phyloP scores from a whole-genome alignment of 1,140 invertebrate genomes.

The Dufourea novaeangliae region DNA sequence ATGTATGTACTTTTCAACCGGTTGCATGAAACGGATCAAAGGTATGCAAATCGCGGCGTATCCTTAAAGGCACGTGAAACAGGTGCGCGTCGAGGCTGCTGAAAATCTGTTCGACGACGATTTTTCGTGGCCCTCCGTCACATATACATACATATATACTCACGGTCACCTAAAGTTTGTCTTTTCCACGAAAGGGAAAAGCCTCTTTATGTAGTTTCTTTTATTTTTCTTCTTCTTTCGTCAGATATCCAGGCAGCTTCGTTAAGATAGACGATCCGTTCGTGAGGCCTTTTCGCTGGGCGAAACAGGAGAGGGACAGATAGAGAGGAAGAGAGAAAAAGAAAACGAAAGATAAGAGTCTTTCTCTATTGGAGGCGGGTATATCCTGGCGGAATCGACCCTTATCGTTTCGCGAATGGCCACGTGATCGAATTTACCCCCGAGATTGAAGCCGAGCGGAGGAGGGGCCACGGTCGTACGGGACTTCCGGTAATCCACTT shows the following conservation, averaged over 20 bases:
- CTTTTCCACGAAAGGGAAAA: neutral
- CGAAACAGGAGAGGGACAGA: neutral
- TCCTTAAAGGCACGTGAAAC: conserved; percentile 9
- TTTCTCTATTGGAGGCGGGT: neutral
- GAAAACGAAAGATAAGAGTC: neutral
- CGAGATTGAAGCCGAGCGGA: conserved; percentile 63
- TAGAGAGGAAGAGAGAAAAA: neutral
- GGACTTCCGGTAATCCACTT: conserved; percentile 74
- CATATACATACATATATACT: too few relatives aligned
- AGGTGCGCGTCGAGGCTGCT: neutral
- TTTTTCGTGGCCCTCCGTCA: neutral
- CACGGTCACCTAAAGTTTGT: neutral
- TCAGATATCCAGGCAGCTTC: conserved; percentile 7
- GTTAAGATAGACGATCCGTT: conserved; percentile 34
- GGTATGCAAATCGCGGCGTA: conserved; percentile 30
- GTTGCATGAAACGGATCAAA: conserved; percentile 9
- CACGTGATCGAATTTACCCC: conserved; percentile 69
- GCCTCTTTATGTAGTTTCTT: neutral
- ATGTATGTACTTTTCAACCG: neutral
- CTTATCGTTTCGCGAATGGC: conserved; percentile 63
- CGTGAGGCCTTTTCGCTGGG: conserved; percentile 2
- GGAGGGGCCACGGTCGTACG: conserved; percentile 61
- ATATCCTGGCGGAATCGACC: conserved; percentile 52
- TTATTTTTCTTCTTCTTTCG: too few relatives aligned
- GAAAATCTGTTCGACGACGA: neutral